Evolutionary conservation across 1,140 invertebrate genomes (phyloP).

Genomic region (Phocides pigmalion): DNA sequence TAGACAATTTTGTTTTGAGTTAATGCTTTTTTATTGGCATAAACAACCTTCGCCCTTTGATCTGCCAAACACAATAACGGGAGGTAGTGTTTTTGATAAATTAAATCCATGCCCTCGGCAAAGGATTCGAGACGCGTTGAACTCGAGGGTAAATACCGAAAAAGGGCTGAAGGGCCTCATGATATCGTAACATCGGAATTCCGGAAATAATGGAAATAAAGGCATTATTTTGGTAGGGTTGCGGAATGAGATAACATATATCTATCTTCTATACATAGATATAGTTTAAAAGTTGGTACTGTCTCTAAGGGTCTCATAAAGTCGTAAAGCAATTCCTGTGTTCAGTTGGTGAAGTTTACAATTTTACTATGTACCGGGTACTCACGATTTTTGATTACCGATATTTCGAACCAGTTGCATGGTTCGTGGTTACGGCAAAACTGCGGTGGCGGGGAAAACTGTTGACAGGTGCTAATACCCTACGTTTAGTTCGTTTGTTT

Average conservation of each 20-base stretch:
- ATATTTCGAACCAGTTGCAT: no score
- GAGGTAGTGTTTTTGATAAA: conserved; percentile 34
- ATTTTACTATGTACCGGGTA: no score
- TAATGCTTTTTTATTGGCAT: conserved; percentile 14
- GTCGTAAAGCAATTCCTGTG: no score
- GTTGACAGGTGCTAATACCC: no score
- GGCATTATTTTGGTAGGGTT: not conserved
- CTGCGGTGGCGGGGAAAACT: no score
- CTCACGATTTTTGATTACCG: no score
- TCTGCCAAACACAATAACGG: conserved; percentile 30
- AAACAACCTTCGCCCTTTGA: conserved; percentile 19
- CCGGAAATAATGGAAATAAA: conserved; percentile 9
- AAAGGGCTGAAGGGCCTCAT: conserved; percentile 4
- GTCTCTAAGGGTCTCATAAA: no score
- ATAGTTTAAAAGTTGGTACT: no score
- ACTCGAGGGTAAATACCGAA: conserved; percentile 3
- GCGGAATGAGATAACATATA: not conserved
- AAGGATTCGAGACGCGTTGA: not conserved
- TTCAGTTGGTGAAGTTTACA: no score
- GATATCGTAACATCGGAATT: conserved; percentile 13
- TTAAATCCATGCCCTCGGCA: conserved; percentile 17
- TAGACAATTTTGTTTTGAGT: conserved; percentile 12
- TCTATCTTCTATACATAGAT: no score
- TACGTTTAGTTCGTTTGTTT: no score
- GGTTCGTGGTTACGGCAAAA: no score